Conservation (phyloP, 2,113 vertebrate species). For the Heterotis niloticus region DNA sequence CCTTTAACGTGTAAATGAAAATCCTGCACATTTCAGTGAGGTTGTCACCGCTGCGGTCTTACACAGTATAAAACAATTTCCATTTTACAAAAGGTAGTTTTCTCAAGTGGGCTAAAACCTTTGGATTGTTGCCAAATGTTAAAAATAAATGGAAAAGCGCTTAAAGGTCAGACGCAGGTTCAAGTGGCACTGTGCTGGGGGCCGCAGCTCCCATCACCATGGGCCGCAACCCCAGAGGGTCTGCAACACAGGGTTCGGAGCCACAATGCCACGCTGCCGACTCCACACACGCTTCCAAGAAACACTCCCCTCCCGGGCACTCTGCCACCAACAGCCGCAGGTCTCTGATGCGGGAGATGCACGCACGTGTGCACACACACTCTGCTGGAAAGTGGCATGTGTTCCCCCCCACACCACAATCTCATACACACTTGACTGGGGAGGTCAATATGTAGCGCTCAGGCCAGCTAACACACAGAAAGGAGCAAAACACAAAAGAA, state of each 20-base stretch:
- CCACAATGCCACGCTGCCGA: background rate
- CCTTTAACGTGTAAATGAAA: too few relatives aligned
- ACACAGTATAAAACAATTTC: too few relatives aligned
- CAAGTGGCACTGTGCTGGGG: too few relatives aligned
- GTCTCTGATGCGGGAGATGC: conserved; percentile 56
- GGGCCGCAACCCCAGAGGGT: background rate
- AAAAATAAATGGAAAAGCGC: too few relatives aligned
- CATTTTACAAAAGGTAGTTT: too few relatives aligned
- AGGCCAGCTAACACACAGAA: conserved; percentile 16
- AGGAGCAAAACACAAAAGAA: conserved; percentile 4
- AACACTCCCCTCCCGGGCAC: conserved; percentile 43
- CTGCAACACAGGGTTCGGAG: background rate
- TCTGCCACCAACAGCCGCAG: conserved; percentile 56
- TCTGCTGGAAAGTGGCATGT: conserved; percentile 45
- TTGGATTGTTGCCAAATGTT: too few relatives aligned
- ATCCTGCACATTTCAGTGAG: too few relatives aligned
- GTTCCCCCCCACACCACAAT: conserved; percentile 46
- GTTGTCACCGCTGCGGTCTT: too few relatives aligned
- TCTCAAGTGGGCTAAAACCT: too few relatives aligned
- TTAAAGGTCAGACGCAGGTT: too few relatives aligned
- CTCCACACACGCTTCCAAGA: too few relatives aligned
- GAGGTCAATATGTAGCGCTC: conserved; percentile 19
- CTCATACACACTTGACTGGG: conserved; percentile 31
- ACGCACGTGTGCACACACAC: conserved; percentile 53
- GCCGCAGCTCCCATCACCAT: background rate